Evolutionary conservation across 2,113 vertebrate species (phyloP).

Genomic region (Psittacus erithacus): DNA sequence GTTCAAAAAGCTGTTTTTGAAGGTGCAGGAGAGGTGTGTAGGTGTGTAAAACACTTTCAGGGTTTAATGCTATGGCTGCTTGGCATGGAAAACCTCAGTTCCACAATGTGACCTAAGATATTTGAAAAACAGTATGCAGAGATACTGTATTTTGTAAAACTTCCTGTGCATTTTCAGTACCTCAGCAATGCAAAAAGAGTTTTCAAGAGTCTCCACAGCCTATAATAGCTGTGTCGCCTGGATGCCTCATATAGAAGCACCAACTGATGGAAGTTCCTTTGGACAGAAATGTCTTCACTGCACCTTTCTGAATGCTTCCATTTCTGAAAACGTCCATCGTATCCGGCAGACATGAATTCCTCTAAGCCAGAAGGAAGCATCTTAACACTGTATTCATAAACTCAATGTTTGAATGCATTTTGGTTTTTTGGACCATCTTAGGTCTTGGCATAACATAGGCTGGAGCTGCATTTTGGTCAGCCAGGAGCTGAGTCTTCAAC

Average conservation of each 20-base stretch:
- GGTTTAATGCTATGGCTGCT: not conserved
- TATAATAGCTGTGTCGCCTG: not conserved
- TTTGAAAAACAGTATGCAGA: not conserved
- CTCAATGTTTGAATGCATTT: not conserved
- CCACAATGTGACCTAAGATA: not conserved
- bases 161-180: not conserved
- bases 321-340: not conserved
- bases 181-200: not conserved
- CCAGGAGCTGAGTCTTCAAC: not conserved
- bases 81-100: not conserved
- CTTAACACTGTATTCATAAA: not conserved
- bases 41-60: not conserved
- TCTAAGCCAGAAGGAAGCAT: not conserved
- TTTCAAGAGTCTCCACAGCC: not conserved
- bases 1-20: not conserved
- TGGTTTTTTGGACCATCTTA: not conserved
- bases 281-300: not conserved
- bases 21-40: not conserved
- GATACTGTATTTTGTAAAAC: not conserved
- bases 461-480: not conserved
- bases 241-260: not conserved
- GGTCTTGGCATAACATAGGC: not conserved
- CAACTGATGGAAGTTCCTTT: not conserved
- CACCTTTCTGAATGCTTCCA: not conserved
- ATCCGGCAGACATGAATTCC: not conserved